Base-by-base conservation (phyloP, 30 jellyfish, hydroid and myxozoan species). In the Catostylus mosaicus region DNA sequence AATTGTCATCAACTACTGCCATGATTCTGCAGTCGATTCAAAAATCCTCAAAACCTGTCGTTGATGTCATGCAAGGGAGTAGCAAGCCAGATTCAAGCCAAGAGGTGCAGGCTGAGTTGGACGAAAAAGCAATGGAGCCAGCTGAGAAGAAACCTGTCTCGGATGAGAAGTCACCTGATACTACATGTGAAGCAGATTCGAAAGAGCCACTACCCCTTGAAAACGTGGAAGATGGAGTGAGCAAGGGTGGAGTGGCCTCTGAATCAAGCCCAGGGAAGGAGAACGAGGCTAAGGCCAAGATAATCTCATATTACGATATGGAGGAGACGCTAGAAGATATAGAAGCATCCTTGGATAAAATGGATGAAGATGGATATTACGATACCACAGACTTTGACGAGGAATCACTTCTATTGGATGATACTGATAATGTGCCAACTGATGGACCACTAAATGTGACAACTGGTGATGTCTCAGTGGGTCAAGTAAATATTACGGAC, bases 1-100 rank as follows among this genome's bases (percentile, higher is more conserved):
- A 47, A 45, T 47, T 66, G 20, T 79, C 89, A 38, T 47, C 74
- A 3, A 79, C 89, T 1, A 79, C 89, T 12, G 29, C 74, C 24
- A 62, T 35, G 73, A 63, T 79, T 32, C 26, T 79, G 47, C 70
- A 63, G 64, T 64, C 81, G 30, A 36, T 79, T 43, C 45, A 33
- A 43, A 79, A 79, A 14, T 45, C 82, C 0, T 12, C 82, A 14
- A 73, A 46, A 48, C 30, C 52, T 23, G 60, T 46, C 51, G 27
- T 29, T 59, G 18, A 24, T 7, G 38, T 16, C n/a, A 59, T 27
- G 38, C 71, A 16, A 9, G 36, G 38, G 19, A 0, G 8, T 16
- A 26, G 27, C 7, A 59, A 26, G 4, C 19, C 71, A 37, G 38
- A 59, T 2, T 3, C 24, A 3, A 16, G 24, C 26, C 63, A 50